phyloP scores from a whole-genome alignment of 2,888 invertebrate species.

The Ormia ochracea region DNA sequence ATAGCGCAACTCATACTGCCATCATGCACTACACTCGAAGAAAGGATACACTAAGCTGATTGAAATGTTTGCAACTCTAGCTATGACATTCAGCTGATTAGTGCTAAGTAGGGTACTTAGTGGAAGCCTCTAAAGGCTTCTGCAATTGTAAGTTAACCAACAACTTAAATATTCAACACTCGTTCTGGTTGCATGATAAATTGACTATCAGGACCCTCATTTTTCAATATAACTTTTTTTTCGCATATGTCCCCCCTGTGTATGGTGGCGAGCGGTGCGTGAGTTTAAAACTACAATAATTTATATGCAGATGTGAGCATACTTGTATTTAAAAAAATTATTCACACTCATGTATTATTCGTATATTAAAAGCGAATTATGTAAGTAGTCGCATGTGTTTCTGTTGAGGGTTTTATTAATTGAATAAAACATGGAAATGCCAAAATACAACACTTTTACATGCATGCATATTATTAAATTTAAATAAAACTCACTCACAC shows the following conservation, averaged over 20 bases:
- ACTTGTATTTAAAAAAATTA: too few species aligned
- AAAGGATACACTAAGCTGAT: neutral
- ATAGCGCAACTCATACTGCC: neutral
- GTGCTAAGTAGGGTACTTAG: neutral
- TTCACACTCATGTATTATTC: neutral
- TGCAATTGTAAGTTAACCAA: neutral
- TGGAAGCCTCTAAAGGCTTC: neutral
- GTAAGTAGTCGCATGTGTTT: neutral
- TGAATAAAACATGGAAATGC: constrained; percentile 55
- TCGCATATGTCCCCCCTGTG: too few species aligned
- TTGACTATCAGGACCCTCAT: constrained; percentile 29
- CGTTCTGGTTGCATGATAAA: constrained; percentile 40
- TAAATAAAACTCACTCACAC: constrained; percentile 18
- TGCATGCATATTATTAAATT: neutral
- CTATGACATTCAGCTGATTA: neutral
- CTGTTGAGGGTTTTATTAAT: constrained; percentile 37
- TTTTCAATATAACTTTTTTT: constrained; percentile 9
- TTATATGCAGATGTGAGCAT: constrained; percentile 9
- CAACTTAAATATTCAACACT: constrained; percentile 43
- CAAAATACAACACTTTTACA: constrained; percentile 43
- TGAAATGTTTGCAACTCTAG: neutral
- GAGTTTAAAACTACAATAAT: constrained; percentile 27
- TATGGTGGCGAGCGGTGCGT: constrained; percentile 18
- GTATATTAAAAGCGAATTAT: constrained; percentile 24
- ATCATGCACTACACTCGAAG: neutral